Base-by-base conservation (phyloP, 2,888 invertebrate species). In the Oscheius sp. region DNA sequence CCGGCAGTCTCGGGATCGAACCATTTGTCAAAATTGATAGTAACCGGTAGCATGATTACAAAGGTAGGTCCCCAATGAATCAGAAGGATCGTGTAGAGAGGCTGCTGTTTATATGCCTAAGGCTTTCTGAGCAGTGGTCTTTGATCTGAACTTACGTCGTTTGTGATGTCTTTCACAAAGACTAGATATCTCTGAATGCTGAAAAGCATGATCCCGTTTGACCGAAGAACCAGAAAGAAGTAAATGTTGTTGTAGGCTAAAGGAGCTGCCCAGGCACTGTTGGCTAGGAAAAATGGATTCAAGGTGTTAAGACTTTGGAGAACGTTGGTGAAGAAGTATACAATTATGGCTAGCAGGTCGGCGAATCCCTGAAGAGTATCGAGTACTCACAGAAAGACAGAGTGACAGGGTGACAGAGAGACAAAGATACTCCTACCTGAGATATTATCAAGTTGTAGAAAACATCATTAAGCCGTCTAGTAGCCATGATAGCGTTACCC, bases 191-290 rank as follows among this genome's bases (percentile, higher is more conserved):
- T 11, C n/a, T 63, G 63, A 47, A 63, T n/a, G 32, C 63, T 63
- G 11, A 63, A 63, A 32, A 63, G 63, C 63, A 63, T 63, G 11
- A 63, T 63, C 9, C 63, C 63, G 48, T 63, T 63, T 9, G 63
- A 48, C 11, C 63, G 42, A n/a, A 63, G 47, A 48, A 63, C 47
- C 9, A 63, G 21, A 21, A 63, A 63, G 48, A 63, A 63, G 48
- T 63, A 63, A 48, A 63, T 63, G 29, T 63, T 63, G 48, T 63
- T 63, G 48, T 63, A 63, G 48, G 21, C 63, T 11, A 63, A 1
- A 29, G 63, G 63, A 63, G 63, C 63, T 10, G 50, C 50, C 63
- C 63, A 63, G 33, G n/a, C 48, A 47, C 48, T 63, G 47, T 63
- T 63, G 2, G 29, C 21, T n/a, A 47, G 1, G 29, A 63, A 63